Evolutionary conservation across 2,888 invertebrate genomes (phyloP).

Genomic region (Coenonympha glycerion): DNA sequence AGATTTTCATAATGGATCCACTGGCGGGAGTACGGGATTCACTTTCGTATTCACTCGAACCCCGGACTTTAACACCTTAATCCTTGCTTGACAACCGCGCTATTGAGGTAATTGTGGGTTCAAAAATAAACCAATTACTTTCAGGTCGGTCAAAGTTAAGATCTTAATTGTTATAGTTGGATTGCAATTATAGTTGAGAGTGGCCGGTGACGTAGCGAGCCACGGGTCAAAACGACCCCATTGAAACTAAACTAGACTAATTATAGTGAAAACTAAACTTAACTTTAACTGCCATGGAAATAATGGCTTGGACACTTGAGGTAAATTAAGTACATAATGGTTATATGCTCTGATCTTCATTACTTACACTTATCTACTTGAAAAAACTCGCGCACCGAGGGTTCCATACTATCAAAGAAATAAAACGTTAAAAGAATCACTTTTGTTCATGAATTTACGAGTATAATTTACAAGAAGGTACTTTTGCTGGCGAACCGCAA

Average conservation of each 20-base stretch:
- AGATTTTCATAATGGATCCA: too few relatives aligned
- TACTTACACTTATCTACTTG: too few relatives aligned
- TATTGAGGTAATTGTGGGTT: neutral
- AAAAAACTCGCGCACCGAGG: too few relatives aligned
- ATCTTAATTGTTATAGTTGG: conserved; percentile 1
- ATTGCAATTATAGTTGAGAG: neutral
- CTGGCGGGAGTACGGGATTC: too few relatives aligned
- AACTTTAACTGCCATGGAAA: conserved; percentile 28
- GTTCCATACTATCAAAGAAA: too few relatives aligned
- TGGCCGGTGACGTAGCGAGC: neutral
- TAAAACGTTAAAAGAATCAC: too few relatives aligned
- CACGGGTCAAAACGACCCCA: conserved; percentile 3
- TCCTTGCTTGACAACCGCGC: too few relatives aligned
- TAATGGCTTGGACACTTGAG: conserved; percentile 10
- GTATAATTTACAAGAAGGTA: too few relatives aligned
- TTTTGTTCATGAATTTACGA: too few relatives aligned
- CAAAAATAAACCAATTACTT: neutral
- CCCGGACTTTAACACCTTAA: too few relatives aligned
- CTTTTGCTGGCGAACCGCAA: too few relatives aligned
- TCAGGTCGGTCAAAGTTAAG: neutral
- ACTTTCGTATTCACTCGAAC: too few relatives aligned
- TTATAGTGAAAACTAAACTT: conserved; percentile 26
- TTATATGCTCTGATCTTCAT: neutral
- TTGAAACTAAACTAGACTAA: conserved; percentile 18
- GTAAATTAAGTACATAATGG: neutral